phyloP scores from a whole-genome alignment of 2,797 vertebrate species.

The Phoeniculus purpureus region DNA sequence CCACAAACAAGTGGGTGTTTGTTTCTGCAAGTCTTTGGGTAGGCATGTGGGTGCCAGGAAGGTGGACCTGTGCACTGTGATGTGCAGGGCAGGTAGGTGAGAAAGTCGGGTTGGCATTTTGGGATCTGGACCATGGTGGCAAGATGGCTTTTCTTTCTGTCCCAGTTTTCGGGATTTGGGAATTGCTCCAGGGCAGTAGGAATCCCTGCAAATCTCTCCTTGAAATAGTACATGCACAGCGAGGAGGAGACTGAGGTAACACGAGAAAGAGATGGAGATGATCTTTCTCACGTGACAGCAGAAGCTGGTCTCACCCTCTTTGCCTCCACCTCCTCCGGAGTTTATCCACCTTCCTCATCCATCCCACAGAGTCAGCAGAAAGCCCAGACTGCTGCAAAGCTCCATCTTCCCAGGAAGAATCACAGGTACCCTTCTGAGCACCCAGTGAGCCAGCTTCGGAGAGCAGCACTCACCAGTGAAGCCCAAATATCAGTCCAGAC shows the following conservation, averaged over 20 bases:
- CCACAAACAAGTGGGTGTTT: neutral
- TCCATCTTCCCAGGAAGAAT: neutral
- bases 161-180: neutral
- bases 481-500: neutral
- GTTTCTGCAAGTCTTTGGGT: neutral
- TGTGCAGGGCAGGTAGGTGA: neutral
- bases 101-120: neutral
- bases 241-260: neutral
- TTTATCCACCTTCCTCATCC: neutral
- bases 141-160: neutral
- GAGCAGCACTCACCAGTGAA: neutral
- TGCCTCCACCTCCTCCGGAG: neutral
- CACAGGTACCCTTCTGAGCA: neutral
- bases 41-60: neutral
- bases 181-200: neutral
- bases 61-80: neutral
- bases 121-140: neutral
- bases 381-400: neutral
- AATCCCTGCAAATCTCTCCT: neutral
- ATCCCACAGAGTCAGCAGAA: neutral
- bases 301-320: neutral
- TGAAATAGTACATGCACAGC: neutral
- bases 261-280: neutral
- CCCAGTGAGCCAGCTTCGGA: neutral
- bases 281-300: neutral